Percentiles rank a stretch among this genome's conserved stretches.
Evolutionary conservation across 2,888 invertebrate species (phyloP).

Genomic region (Athalia rosae): DNA sequence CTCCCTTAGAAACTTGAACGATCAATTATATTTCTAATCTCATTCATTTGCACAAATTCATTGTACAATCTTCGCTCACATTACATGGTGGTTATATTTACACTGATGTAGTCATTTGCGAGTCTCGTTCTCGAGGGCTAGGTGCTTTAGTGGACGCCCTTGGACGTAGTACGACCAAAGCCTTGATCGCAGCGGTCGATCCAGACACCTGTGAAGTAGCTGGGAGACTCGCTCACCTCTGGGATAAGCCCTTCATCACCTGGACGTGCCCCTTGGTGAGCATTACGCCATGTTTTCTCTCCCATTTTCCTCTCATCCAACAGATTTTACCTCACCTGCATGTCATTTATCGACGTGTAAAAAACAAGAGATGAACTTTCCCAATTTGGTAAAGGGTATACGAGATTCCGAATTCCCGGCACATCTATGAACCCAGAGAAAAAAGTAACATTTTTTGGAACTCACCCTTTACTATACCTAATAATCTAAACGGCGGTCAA

Average conservation of each 20-base stretch:
- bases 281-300: neutral
- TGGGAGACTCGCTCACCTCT: constrained; percentile 74
- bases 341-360: neutral
- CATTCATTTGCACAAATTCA: neutral
- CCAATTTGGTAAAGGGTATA: constrained; percentile 25
- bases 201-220: constrained; percentile 75
- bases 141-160: constrained; percentile 74
- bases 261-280: constrained; percentile 78
- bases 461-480: too few species aligned
- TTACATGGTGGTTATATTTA: neutral
- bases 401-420: constrained; percentile 33
- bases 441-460: neutral
- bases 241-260: constrained; percentile 74
- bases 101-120: constrained; percentile 74
- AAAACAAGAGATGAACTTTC: constrained; percentile 38
- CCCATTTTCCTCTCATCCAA: neutral
- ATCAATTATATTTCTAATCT: too few species aligned
- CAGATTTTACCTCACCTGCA: neutral
- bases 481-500: too few species aligned
- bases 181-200: constrained; percentile 75
- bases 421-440: constrained; percentile 29
- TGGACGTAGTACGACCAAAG: constrained; percentile 69
- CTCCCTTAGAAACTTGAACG: too few species aligned
- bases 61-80: neutral
- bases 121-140: constrained; percentile 71